phyloP scores from a whole-genome alignment of 2,113 vertebrate genomes.

The Cyprinodon variegatus region DNA sequence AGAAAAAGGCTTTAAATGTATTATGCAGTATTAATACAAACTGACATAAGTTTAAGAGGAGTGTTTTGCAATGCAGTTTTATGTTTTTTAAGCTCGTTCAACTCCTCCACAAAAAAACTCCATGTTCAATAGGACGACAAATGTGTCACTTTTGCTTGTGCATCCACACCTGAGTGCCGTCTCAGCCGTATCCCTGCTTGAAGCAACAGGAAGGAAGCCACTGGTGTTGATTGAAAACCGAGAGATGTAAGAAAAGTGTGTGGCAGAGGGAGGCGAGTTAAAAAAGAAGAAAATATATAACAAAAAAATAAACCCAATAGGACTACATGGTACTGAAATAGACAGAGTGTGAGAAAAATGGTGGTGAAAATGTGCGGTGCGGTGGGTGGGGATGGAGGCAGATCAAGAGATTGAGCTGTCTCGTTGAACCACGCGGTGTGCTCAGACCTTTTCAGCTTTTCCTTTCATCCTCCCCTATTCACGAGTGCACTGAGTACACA shows the following conservation, averaged over 20 bases:
- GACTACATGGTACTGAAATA: slow-evolving; percentile 1
- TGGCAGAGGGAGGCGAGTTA: slow-evolving; percentile 1
- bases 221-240: background rate
- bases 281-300: background rate
- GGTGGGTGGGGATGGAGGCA: slow-evolving; percentile 31
- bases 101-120: background rate
- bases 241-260: background rate
- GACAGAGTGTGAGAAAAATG: slow-evolving; percentile 25
- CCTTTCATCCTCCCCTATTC: slow-evolving; percentile 72
- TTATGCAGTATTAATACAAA: too few relatives aligned
- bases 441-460: slow-evolving; percentile 68
- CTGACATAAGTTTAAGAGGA: background rate
- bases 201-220: background rate
- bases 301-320: background rate
- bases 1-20: background rate
- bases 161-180: slow-evolving; percentile 6
- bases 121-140: slow-evolving; percentile 7
- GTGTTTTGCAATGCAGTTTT: background rate
- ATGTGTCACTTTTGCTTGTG: background rate
- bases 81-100: background rate
- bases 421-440: slow-evolving; percentile 56
- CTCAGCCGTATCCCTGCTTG: background rate
- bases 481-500: slow-evolving; percentile 43
- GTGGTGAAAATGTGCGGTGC: slow-evolving; percentile 36
- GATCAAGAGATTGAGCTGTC: slow-evolving; percentile 70